Percentiles rank a stretch among this genome's conserved stretches.
phyloP scores from a whole-genome alignment of 2,113 vertebrate genomes.

The Anser cygnoides region DNA sequence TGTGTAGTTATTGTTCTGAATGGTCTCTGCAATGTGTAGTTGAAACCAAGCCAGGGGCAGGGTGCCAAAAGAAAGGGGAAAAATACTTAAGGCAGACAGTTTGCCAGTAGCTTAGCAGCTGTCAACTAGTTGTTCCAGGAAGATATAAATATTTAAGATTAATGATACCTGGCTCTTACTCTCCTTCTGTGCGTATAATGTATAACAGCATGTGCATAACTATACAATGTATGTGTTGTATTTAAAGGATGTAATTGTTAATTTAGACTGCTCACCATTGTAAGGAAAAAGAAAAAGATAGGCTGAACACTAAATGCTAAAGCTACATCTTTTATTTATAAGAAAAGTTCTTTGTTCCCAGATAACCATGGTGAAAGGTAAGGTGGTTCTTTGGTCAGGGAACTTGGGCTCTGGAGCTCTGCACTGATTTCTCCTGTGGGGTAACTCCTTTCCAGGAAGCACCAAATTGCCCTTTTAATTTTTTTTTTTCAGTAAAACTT shows the following conservation, averaged over 20 bases:
- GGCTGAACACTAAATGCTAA: not conserved
- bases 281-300: not conserved
- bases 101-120: constrained; percentile 58
- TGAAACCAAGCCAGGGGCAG: constrained; percentile 39
- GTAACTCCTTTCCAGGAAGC: not conserved
- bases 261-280: not conserved
- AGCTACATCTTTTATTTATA: not conserved
- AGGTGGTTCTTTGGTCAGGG: not conserved
- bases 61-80: constrained; percentile 15
- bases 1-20: not conserved
- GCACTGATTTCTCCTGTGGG: not conserved
- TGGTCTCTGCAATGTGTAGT: not conserved
- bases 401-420: not conserved
- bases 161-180: constrained; percentile 5
- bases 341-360: not conserved
- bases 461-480: not conserved
- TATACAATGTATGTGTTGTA: not conserved
- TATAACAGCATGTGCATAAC: not conserved
- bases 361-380: not conserved
- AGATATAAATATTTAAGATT: constrained; percentile 43
- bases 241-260: not conserved
- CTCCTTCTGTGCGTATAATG: not conserved
- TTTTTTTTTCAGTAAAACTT: not conserved
- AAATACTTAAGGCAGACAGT: not conserved
- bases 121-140: constrained; percentile 44